A percentile compares a stretch with the other conserved stretches of the same genome.
phyloP scores from a whole-genome alignment of 2,888 invertebrate genomes.

The Harpalus rubripes region DNA sequence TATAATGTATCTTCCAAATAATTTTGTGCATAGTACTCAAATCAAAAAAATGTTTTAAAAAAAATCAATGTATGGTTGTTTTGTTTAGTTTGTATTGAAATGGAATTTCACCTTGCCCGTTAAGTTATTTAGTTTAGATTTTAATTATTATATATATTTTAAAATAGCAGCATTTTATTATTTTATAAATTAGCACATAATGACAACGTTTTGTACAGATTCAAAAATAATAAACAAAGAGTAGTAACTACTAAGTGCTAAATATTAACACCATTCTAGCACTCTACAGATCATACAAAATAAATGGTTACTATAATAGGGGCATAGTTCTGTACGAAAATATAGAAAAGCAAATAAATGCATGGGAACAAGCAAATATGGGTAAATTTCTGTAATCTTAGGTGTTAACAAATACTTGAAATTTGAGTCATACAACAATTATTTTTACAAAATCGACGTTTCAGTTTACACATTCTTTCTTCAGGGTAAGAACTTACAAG shows the following conservation, averaged over 20 bases:
- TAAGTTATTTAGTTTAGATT: conserved; percentile 64
- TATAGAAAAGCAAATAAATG: conserved; percentile 53
- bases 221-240: conserved; percentile 48
- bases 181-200: conserved; percentile 48
- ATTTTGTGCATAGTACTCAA: conserved; percentile 57
- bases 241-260: conserved; percentile 37
- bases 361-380: conserved; percentile 55
- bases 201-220: conserved; percentile 51
- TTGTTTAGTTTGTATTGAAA: conserved; percentile 45
- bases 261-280: conserved; percentile 23
- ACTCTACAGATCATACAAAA: conserved; percentile 10
- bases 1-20: conserved; percentile 66
- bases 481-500: too few species aligned
- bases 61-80: conserved; percentile 59
- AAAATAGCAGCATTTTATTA: conserved; percentile 28
- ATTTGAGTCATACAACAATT: too few species aligned
- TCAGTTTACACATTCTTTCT: too few species aligned
- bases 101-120: conserved; percentile 64
- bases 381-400: too few species aligned
- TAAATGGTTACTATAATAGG: conserved; percentile 28
- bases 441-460: too few species aligned
- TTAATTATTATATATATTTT: conserved; percentile 49
- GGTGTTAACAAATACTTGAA: too few species aligned
- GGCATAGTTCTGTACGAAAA: conserved; percentile 56
- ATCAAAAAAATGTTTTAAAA: conserved; percentile 1